These are phyloP conservation scores for Scomber colias DNA, from an alignment of 2,113 vertebrate genomes.

Conservation along the genomic window DNA sequence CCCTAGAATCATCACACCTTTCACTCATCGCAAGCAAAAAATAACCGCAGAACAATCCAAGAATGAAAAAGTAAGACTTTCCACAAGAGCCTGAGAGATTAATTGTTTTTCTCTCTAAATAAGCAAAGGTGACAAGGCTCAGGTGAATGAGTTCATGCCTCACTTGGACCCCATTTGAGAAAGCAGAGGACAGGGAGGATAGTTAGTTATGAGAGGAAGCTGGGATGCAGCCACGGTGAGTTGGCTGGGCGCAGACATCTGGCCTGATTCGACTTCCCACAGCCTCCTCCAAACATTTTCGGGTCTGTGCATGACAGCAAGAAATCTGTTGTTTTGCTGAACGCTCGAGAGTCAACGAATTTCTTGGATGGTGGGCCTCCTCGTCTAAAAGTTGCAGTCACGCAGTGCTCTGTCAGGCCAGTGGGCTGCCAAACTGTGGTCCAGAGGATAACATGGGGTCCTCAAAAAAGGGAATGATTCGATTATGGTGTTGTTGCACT, in stretches of 20 bases:
- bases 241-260: constrained; percentile 58
- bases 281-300: constrained; percentile 54
- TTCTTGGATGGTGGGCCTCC: constrained; percentile 63
- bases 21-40: neutral
- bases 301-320: constrained; percentile 65
- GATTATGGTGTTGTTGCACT: constrained; percentile 19
- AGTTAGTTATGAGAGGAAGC: constrained; percentile 30
- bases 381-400: constrained; percentile 63
- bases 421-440: constrained; percentile 54
- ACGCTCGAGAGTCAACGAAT: constrained; percentile 40
- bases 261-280: constrained; percentile 54
- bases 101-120: neutral
- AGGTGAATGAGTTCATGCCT: constrained; percentile 53
- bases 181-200: constrained; percentile 16
- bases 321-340: constrained; percentile 71
- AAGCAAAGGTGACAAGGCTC: neutral
- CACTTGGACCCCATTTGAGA: constrained; percentile 1
- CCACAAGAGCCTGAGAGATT: neutral
- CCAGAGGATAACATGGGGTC: constrained; percentile 31
- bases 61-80: neutral
- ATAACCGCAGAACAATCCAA: neutral
- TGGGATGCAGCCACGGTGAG: constrained; percentile 35
- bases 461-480: neutral
- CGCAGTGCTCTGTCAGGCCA: constrained; percentile 52
- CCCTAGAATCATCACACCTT: neutral